Conservation (phyloP, 1,140 invertebrate genomes). For the Trichonephila clavipes region DNA sequence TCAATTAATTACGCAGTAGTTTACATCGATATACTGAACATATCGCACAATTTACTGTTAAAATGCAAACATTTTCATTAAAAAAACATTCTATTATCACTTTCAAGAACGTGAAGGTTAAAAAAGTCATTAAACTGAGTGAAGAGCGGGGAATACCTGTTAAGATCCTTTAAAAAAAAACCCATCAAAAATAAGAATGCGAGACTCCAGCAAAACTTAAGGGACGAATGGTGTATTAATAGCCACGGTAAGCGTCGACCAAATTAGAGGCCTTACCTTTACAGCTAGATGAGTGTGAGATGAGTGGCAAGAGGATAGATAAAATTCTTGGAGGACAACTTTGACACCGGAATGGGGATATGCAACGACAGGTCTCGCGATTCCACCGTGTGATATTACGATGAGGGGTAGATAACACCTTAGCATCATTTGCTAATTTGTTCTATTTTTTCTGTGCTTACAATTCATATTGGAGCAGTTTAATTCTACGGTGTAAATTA, state of each 20-base stretch:
- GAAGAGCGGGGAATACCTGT: too few relatives aligned
- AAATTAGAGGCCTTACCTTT: neutral
- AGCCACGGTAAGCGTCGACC: neutral
- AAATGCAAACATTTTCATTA: too few relatives aligned
- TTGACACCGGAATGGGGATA: neutral
- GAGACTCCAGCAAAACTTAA: neutral
- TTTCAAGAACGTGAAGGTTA: too few relatives aligned
- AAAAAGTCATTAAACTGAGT: too few relatives aligned
- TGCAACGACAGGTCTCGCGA: neutral
- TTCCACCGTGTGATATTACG: neutral
- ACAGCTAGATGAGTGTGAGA: neutral
- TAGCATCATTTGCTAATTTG: neutral
- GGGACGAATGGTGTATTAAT: conserved; percentile 6
- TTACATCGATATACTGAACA: too few relatives aligned
- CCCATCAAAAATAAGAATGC: neutral
- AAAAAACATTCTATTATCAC: too few relatives aligned
- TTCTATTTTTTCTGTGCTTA: neutral
- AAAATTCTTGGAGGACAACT: conserved; percentile 1
- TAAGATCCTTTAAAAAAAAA: neutral
- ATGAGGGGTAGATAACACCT: neutral
- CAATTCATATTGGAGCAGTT: neutral
- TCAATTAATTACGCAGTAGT: too few relatives aligned
- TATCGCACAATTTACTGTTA: too few relatives aligned
- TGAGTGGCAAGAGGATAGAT: neutral
- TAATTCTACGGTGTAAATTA: neutral